phyloP scores from a whole-genome alignment of 2,888 invertebrate genomes.

The Drosophila mulleri region DNA sequence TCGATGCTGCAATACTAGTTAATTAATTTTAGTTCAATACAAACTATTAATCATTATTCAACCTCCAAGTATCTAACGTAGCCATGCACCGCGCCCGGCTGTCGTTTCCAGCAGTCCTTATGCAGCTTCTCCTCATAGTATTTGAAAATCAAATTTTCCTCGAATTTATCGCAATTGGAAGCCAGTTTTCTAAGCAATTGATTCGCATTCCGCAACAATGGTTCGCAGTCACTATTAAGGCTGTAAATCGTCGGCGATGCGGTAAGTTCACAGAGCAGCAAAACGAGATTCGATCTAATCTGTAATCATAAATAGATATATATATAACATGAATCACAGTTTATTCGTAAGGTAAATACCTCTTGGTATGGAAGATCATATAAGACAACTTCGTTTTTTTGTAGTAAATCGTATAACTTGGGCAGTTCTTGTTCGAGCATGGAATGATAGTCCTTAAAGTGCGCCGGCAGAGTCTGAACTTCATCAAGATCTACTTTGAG shows the following conservation, averaged over 20 bases:
- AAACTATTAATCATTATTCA: neutral
- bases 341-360: slow-evolving; percentile 25
- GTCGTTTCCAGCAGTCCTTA: slow-evolving; percentile 78
- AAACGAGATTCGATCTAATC: slow-evolving; percentile 67
- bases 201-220: slow-evolving; percentile 64
- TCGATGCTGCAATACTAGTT: slow-evolving; percentile 44
- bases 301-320: slow-evolving; percentile 33
- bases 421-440: slow-evolving; percentile 72
- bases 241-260: slow-evolving; percentile 68
- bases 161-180: neutral
- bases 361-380: slow-evolving; percentile 8
- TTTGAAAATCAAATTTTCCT: slow-evolving; percentile 63
- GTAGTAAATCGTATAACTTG: slow-evolving; percentile 75
- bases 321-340: neutral
- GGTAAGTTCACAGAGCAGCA: slow-evolving; percentile 79
- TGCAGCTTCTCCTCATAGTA: slow-evolving; percentile 77
- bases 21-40: slow-evolving; percentile 7
- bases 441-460: slow-evolving; percentile 72
- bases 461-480: slow-evolving; percentile 58
- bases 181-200: slow-evolving; percentile 49
- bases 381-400: slow-evolving; percentile 49
- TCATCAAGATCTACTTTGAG: slow-evolving; percentile 76
- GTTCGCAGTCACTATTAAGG: slow-evolving; percentile 31
- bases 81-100: slow-evolving; percentile 80
- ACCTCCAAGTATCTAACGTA: slow-evolving; percentile 76